Evolutionary conservation across 2,113 vertebrate genomes (phyloP).

Genomic region (Osmerus eperlanus): DNA sequence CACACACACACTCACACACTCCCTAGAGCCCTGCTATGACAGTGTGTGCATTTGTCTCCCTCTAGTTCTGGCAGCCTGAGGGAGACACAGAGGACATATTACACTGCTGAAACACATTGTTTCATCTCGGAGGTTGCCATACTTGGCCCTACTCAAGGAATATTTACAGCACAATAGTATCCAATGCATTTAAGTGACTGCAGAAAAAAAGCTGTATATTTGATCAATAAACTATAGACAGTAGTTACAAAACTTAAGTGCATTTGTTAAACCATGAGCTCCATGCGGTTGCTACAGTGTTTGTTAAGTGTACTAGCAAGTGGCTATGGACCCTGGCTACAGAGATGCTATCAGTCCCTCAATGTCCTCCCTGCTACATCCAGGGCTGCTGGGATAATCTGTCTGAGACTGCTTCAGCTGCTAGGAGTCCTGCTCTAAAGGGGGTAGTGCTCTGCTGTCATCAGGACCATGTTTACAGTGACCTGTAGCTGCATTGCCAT

Average conservation of each 20-base stretch:
- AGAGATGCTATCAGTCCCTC: no score
- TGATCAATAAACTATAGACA: no score
- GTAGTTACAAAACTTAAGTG: no score
- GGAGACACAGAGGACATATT: background rate
- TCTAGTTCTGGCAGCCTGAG: background rate
- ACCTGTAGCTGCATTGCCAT: slow-evolving; percentile 25
- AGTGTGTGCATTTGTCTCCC: background rate
- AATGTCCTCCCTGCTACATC: no score
- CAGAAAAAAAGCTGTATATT: background rate
- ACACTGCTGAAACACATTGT: background rate
- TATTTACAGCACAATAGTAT: background rate
- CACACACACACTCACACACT: background rate
- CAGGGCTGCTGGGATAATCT: no score
- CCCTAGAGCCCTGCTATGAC: background rate
- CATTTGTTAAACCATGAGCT: no score
- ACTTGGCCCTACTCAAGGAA: background rate
- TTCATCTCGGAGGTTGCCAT: background rate
- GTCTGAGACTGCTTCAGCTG: no score
- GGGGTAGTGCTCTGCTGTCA: slow-evolving; percentile 1
- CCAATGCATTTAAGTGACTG: background rate
- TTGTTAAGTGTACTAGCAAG: no score
- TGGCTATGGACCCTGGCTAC: no score
- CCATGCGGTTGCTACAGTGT: no score
- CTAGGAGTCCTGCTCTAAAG: no score
- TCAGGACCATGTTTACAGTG: slow-evolving; percentile 25